phyloP scores from a whole-genome alignment of 1,140 invertebrate species.

The Colletes gigas region DNA sequence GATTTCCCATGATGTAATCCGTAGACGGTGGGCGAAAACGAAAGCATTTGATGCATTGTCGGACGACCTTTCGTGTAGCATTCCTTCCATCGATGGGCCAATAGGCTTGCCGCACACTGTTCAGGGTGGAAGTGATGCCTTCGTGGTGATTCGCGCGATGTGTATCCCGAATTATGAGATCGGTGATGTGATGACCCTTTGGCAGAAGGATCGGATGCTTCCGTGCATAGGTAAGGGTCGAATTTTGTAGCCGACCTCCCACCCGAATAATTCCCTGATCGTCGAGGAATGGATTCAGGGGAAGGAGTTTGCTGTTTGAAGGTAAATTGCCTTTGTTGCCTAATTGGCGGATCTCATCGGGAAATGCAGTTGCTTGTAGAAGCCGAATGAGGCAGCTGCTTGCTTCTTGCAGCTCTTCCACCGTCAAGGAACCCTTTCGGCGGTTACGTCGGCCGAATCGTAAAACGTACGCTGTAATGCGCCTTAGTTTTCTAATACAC shows the following conservation, averaged over 20 bases:
- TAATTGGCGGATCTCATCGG: too few species aligned
- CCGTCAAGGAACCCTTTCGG: neutral
- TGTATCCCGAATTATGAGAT: neutral
- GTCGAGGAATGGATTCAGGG: neutral
- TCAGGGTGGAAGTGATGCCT: neutral
- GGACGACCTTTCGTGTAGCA: neutral
- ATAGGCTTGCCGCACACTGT: neutral
- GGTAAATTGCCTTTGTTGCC: neutral
- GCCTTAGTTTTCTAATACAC: neutral
- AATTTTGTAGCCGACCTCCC: neutral
- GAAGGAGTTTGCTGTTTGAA: neutral
- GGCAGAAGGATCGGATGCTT: slow-evolving; percentile 17
- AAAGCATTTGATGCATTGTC: neutral
- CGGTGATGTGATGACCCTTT: neutral
- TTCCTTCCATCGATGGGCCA: slow-evolving; percentile 9
- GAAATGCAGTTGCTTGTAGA: neutral
- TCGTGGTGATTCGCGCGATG: neutral
- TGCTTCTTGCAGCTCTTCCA: neutral
- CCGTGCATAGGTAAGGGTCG: too few species aligned
- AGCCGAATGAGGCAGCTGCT: neutral
- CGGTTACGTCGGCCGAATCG: neutral
- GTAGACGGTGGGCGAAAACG: neutral
- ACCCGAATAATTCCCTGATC: neutral
- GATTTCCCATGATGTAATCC: neutral
- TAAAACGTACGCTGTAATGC: neutral